phyloP scores from a whole-genome alignment of 2,888 invertebrate species.

The Acrobeloides nanus region DNA sequence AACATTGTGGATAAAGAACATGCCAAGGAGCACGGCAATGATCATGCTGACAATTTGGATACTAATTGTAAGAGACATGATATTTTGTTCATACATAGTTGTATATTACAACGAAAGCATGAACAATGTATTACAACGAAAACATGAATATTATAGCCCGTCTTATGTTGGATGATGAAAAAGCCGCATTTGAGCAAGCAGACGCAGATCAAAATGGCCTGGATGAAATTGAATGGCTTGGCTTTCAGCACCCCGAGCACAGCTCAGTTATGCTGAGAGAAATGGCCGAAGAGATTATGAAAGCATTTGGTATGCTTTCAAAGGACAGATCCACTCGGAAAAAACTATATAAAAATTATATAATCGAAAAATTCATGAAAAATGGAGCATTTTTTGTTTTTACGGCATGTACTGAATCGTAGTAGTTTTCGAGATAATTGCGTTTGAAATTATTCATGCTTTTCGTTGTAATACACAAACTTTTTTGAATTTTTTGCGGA shows the following conservation, averaged over 20 bases:
- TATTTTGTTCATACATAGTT: background rate
- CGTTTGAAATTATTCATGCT: too few relatives aligned
- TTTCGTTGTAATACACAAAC: too few relatives aligned
- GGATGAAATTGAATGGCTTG: conserved; percentile 30
- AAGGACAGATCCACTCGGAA: too few relatives aligned
- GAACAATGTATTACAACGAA: background rate
- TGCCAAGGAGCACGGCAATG: conserved; percentile 41
- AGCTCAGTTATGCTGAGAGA: conserved; percentile 65
- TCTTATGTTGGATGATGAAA: conserved; percentile 27
- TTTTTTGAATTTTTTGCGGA: too few relatives aligned
- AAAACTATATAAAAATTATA: too few relatives aligned
- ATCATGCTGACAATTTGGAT: conserved; percentile 21
- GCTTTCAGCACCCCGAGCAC: conserved; percentile 75
- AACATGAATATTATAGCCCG: conserved; percentile 19
- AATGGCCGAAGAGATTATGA: conserved; percentile 69
- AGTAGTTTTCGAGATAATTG: too few relatives aligned
- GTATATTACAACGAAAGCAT: conserved; percentile 2
- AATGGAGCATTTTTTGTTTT: too few relatives aligned
- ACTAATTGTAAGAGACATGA: conserved; percentile 18
- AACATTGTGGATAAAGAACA: conserved; percentile 64
- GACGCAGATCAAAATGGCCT: conserved; percentile 32
- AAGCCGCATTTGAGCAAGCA: conserved; percentile 25
- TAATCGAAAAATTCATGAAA: too few relatives aligned
- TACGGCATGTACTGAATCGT: too few relatives aligned
- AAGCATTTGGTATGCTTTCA: conserved; percentile 63